Evolutionary conservation across 1,140 invertebrate species (phyloP).

Genomic region (Acyrthosiphon pisum): DNA sequence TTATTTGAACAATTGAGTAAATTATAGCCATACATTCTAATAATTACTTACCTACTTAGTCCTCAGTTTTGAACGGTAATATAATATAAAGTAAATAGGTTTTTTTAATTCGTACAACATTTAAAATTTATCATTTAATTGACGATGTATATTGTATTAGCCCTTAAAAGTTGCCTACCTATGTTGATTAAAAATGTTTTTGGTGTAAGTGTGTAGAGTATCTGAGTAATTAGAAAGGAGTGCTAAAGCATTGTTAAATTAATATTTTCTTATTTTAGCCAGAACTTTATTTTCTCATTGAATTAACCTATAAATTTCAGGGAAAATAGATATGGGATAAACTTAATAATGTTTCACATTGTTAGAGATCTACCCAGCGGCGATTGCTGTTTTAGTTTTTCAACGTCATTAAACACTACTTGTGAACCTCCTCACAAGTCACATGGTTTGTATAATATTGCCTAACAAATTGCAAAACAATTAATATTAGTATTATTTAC

Average conservation of each 20-base stretch:
- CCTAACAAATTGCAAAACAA: no score
- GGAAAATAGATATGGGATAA: slow-evolving; percentile 32
- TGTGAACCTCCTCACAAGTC: no score
- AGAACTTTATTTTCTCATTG: not conserved
- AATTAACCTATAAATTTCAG: not conserved
- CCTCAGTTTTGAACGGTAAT: not conserved
- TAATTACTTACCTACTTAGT: not conserved
- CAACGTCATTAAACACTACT: no score
- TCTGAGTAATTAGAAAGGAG: not conserved
- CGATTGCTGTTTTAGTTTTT: no score
- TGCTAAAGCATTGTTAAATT: not conserved
- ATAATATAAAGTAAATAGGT: not conserved
- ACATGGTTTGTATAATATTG: no score
- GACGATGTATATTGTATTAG: not conserved
- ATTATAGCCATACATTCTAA: not conserved
- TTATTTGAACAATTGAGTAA: not conserved
- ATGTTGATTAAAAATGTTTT: not conserved
- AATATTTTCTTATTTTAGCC: not conserved
- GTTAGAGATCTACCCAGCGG: not conserved
- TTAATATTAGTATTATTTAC: no score
- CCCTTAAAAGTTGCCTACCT: not conserved
- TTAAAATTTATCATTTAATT: not conserved
- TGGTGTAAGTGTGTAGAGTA: not conserved
- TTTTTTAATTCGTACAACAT: not conserved
- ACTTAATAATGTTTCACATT: slow-evolving; percentile 47